phyloP scores from a whole-genome alignment of 2,113 vertebrate species.

The Scalopus aquaticus region DNA sequence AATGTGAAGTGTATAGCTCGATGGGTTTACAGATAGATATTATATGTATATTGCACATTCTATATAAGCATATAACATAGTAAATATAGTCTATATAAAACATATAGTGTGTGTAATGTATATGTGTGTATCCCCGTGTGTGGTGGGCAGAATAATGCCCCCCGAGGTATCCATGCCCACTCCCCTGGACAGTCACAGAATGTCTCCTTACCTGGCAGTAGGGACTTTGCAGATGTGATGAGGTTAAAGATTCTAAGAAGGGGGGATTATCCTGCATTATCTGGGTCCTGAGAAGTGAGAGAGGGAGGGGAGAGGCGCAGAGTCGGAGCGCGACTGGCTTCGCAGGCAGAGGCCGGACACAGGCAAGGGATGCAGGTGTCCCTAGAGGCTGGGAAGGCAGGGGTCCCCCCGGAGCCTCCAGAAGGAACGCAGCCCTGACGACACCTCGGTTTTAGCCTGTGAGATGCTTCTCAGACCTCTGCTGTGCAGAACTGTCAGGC shows the following conservation, averaged over 20 bases:
- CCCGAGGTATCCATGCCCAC: background rate
- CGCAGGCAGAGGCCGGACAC: background rate
- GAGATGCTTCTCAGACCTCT: background rate
- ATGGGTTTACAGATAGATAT: background rate
- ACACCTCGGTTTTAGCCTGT: background rate
- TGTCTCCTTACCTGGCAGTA: background rate
- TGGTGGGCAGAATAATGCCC: too few species aligned
- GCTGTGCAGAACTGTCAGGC: background rate
- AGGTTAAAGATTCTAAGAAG: background rate
- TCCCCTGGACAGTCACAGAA: background rate
- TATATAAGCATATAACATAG: too few species aligned
- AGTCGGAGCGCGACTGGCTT: background rate
- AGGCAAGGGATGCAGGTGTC: background rate
- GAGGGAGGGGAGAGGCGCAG: background rate
- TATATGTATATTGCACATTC: too few species aligned
- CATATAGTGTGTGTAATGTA: too few species aligned
- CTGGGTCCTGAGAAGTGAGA: background rate
- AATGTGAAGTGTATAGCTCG: rapidly evolving
- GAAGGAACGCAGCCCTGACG: background rate
- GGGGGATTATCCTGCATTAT: background rate
- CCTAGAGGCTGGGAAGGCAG: background rate
- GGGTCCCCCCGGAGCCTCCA: background rate
- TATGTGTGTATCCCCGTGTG: rapidly evolving
- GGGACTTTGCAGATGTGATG: background rate
- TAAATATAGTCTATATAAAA: too few species aligned